These are phyloP conservation scores for Polydesmus complanatus DNA, from an alignment of 2,888 invertebrate species.

Conservation along the genomic window DNA sequence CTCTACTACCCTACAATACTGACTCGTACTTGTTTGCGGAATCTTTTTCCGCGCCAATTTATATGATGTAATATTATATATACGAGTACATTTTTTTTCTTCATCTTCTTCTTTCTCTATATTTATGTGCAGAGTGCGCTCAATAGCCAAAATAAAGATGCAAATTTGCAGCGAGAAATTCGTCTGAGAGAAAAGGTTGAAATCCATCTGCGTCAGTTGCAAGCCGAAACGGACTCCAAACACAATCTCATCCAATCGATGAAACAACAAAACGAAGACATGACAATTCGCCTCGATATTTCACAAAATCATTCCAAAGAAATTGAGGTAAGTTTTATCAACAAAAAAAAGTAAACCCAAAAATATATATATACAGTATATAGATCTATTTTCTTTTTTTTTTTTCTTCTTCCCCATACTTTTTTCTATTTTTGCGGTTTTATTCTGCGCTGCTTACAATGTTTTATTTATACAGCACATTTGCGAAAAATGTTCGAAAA, in stretches of 20 bases:
- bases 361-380: no score
- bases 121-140: neutral
- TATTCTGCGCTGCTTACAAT: no score
- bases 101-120: no score
- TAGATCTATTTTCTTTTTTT: neutral
- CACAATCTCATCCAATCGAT: neutral
- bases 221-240: neutral
- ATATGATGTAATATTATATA: no score
- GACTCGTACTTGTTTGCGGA: no score
- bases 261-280: neutral
- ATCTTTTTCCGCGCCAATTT: no score
- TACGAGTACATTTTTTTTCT: no score
- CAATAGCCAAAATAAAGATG: neutral
- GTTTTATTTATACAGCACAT: no score
- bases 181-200: constrained; percentile 8
- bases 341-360: no score
- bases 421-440: neutral
- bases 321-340: neutral
- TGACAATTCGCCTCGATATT: neutral
- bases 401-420: neutral
- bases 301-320: neutral
- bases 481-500: no score
- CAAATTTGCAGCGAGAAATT: constrained; percentile 4
- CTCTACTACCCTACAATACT: no score
- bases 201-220: constrained; percentile 1